Conservation (phyloP, 2,113 vertebrate species). For the Hippocampus barbouri region DNA sequence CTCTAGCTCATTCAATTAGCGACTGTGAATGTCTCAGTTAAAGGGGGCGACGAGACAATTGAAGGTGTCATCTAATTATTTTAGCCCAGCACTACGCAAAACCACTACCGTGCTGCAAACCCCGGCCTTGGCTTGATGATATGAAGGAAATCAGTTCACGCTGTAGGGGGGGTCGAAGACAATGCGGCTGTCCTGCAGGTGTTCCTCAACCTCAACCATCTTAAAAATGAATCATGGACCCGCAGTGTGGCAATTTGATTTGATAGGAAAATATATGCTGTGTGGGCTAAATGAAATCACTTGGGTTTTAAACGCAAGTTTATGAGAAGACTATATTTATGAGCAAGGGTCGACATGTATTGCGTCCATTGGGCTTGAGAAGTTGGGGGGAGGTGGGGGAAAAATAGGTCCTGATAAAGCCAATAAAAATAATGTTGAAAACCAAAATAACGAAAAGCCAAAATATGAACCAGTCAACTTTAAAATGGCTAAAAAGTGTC, state of each 20-base stretch:
- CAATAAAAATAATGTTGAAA: neutral
- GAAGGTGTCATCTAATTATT: slow-evolving; percentile 78
- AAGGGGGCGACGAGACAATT: slow-evolving; percentile 70
- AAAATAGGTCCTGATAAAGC: slow-evolving; percentile 22
- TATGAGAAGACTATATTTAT: slow-evolving; percentile 31
- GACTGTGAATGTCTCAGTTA: slow-evolving; percentile 62
- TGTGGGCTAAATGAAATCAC: slow-evolving; percentile 65
- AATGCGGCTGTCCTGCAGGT: slow-evolving; percentile 69
- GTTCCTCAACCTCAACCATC: slow-evolving; percentile 60
- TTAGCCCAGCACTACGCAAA: slow-evolving; percentile 56
- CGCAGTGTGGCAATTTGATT: slow-evolving; percentile 68
- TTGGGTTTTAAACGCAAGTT: slow-evolving; percentile 43
- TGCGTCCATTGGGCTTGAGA: slow-evolving; percentile 33
- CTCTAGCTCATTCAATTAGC: slow-evolving; percentile 73
- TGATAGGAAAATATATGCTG: slow-evolving; percentile 58
- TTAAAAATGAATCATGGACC: slow-evolving; percentile 72
- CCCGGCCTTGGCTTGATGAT: slow-evolving; percentile 49
- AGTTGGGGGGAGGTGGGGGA: neutral
- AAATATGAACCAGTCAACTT: neutral
- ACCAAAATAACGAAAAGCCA: neutral
- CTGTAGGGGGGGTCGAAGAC: slow-evolving; percentile 69
- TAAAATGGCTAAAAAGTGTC: neutral
- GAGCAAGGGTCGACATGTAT: slow-evolving; percentile 53
- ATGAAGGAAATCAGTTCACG: slow-evolving; percentile 72
- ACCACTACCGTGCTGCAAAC: slow-evolving; percentile 49